These are phyloP conservation scores for Neodiprion lecontei DNA, from an alignment of 1,140 invertebrate species.

Conservation along the genomic window DNA sequence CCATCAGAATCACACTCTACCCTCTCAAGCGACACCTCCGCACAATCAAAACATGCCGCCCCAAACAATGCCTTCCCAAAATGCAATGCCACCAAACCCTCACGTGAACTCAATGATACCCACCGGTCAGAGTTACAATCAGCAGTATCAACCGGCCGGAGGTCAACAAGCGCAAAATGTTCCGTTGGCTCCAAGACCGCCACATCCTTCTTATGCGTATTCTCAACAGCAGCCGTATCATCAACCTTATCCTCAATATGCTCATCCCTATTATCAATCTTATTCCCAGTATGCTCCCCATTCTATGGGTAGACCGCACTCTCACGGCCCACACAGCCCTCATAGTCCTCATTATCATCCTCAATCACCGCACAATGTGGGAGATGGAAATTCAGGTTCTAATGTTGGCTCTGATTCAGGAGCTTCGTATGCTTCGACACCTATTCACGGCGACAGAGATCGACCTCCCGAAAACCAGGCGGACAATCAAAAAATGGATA, in stretches of 20 bases:
- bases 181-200: slow-evolving; percentile 63
- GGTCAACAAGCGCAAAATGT: slow-evolving; percentile 62
- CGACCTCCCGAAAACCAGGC: slow-evolving; percentile 45
- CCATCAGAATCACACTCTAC: slow-evolving; percentile 45
- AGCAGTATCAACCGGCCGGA: slow-evolving; percentile 38
- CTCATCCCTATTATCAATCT: slow-evolving; percentile 69
- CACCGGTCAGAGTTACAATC: slow-evolving; percentile 59
- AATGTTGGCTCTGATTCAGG: slow-evolving; percentile 39
- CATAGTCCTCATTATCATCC: slow-evolving; percentile 56
- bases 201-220: slow-evolving; percentile 68
- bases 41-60: slow-evolving; percentile 37
- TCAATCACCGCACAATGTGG: slow-evolving; percentile 51
- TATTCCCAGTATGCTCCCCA: slow-evolving; percentile 67
- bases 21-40: slow-evolving; percentile 46
- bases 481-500: slow-evolving; percentile 47
- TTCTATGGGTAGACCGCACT: slow-evolving; percentile 62
- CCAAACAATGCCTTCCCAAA: slow-evolving; percentile 28
- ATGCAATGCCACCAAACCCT: slow-evolving; percentile 32
- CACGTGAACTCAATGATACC: slow-evolving; percentile 61
- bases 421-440: slow-evolving; percentile 42
- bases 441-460: slow-evolving; percentile 49
- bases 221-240: slow-evolving; percentile 69
- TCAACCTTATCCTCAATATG: slow-evolving; percentile 66
- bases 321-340: slow-evolving; percentile 47
- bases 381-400: slow-evolving; percentile 36